Conservation (phyloP, 1,140 invertebrate genomes). For the Homarus americanus region DNA sequence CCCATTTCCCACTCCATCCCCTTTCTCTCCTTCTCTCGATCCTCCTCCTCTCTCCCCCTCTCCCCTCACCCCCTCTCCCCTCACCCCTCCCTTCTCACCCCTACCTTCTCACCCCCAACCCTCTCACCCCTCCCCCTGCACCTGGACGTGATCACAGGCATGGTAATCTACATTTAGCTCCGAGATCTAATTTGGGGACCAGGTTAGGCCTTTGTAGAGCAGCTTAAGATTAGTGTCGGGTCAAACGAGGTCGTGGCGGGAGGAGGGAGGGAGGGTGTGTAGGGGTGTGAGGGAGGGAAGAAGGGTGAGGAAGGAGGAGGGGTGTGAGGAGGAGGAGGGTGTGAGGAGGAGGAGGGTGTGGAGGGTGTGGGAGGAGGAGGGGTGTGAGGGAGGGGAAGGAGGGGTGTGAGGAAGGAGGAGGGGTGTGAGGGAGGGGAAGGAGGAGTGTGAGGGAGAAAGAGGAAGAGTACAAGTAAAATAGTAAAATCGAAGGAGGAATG, state of each 20-base stretch:
- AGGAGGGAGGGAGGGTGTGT: background rate
- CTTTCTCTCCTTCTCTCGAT: too few relatives aligned
- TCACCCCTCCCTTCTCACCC: too few relatives aligned
- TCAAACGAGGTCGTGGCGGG: background rate
- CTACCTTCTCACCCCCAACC: too few relatives aligned
- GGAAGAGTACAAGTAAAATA: background rate
- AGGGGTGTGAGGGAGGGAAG: background rate
- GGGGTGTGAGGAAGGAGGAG: too few relatives aligned
- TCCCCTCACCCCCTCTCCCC: too few relatives aligned
- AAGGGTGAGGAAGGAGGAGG: too few relatives aligned
- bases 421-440: background rate
- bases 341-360: background rate
- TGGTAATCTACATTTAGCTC: background rate
- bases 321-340: background rate
- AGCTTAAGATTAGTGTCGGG: background rate
- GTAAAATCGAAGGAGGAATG: too few relatives aligned
- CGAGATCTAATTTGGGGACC: background rate
- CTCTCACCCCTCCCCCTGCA: background rate
- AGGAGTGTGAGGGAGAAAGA: background rate
- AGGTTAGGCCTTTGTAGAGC: background rate
- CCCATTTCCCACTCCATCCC: too few relatives aligned
- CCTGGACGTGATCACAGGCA: background rate
- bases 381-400: too few relatives aligned
- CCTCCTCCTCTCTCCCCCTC: background rate
- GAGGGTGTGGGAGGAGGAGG: too few relatives aligned